phyloP scores from a whole-genome alignment of 2,888 invertebrate genomes.

The Agrotis ipsilon region DNA sequence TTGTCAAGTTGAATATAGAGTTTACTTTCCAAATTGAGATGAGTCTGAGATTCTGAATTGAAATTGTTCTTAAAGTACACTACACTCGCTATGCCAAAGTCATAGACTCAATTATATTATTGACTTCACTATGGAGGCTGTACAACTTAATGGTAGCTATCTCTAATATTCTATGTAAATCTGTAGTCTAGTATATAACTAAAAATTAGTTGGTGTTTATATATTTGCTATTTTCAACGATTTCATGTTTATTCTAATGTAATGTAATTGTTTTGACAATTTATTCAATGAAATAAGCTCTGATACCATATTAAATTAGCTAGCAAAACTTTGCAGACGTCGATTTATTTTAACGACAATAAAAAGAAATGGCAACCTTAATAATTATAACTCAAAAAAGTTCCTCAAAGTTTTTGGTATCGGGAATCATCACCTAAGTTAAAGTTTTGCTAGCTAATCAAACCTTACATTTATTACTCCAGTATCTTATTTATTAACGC shows the following conservation, averaged over 20 bases:
- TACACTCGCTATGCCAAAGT: conserved; percentile 53
- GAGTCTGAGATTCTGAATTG: conserved; percentile 16
- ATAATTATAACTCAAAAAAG: too few species aligned
- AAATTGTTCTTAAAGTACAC: conserved; percentile 6
- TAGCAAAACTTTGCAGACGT: neutral
- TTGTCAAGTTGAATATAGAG: neutral
- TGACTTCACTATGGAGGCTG: conserved; percentile 60
- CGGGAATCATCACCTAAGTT: neutral
- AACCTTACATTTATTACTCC: conserved; percentile 2
- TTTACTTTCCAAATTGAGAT: neutral
- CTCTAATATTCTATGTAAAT: conserved; percentile 47
- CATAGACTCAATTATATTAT: conserved; percentile 63
- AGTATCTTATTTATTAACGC: conserved; percentile 34
- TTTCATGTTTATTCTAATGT: conserved; percentile 23
- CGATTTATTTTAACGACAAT: neutral
- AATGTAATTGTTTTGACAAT: conserved; percentile 7
- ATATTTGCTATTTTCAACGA: conserved; percentile 32
- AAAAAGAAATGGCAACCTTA: neutral
- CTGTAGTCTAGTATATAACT: conserved; percentile 45
- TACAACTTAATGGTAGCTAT: conserved; percentile 49
- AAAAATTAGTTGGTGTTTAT: conserved; percentile 46
- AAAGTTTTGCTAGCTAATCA: neutral
- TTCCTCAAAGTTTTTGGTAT: too few species aligned
- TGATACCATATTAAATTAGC: neutral
- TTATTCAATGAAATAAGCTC: conserved; percentile 7